Base-by-base conservation (phyloP, 2,113 vertebrate genomes). In the Nyctereutes procyonoides region DNA sequence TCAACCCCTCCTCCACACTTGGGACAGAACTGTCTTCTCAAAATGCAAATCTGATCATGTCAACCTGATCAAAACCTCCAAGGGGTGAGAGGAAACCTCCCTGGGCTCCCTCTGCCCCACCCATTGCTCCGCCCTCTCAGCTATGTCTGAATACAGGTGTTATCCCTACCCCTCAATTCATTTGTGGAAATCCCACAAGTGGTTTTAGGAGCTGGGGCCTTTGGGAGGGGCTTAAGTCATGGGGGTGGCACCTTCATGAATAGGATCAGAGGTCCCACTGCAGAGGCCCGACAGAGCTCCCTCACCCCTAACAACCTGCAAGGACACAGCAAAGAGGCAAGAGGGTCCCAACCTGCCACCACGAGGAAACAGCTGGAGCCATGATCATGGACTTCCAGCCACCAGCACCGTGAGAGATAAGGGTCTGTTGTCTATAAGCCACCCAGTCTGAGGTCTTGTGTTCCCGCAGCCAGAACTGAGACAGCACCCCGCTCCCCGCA, bases 81-180 rank as follows among this genome's bases (percentile, higher is more conserved):
- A 3, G 19, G 26, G 22, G 30, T 15, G 38, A 35, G 7, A 35
- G 24, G 38, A 43, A 74, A 17, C 5, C 38, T 71, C 26, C 55
- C 17, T 1, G 51, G 67, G 32, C 28, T 12, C 55, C 28, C 7
- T 0, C 5, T 9, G 22, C 7, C 30, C 30, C 22, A 1, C 43
- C 67, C 14, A 28, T 10, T n/a, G 30, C 55, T 84, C 43, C 4
- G 19, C 11, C 79, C 11, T 30, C 35, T 58, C 83, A 32, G 83
- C 83, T 13, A 8, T 6, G 17, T 24, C 28, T n/a, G 43, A 51
- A n/a, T 20, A 43, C 30, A 48, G 17, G 28, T 22, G 16, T 35
- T 32, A 5, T 5, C 38, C 16, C 58, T 26, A 28, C 6, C 19
- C 11, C 1, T 1, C 13, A 1, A 20, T 65, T 22, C 62, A 4